phyloP scores from a whole-genome alignment of 2,797 vertebrate species.

The Scolopax bukidnonensis region DNA sequence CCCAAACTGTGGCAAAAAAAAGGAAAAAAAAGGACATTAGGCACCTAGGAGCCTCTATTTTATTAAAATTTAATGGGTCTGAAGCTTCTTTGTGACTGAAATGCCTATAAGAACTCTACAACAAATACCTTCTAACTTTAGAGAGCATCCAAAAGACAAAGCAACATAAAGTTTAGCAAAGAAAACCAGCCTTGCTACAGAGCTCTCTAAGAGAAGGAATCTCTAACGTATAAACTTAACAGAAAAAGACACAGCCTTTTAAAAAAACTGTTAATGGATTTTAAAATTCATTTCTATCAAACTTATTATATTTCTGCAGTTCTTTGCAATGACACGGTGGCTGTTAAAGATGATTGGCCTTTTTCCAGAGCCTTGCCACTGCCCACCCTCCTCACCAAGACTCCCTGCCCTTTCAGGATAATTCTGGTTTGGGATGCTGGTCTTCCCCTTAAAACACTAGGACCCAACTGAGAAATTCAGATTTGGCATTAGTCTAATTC shows the following conservation, averaged over 20 bases:
- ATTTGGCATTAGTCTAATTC: not conserved
- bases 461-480: not conserved
- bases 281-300: not conserved
- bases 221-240: not conserved
- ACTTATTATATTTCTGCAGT: not conserved
- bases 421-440: not conserved
- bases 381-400: not conserved
- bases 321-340: not conserved
- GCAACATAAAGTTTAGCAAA: not conserved
- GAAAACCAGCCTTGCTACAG: not conserved
- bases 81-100: not conserved
- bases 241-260: not conserved
- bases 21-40: not conserved
- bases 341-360: not conserved
- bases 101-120: not conserved
- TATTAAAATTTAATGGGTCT: not conserved
- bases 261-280: not conserved
- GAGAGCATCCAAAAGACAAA: not conserved
- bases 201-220: not conserved
- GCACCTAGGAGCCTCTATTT: not conserved
- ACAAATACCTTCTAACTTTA: not conserved
- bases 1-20: not conserved
- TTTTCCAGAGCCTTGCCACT: not conserved
- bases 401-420: not conserved
- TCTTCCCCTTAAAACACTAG: not conserved